These are phyloP conservation scores for Colaptes auratus DNA, from an alignment of 2,113 vertebrate species.

Conservation along the genomic window DNA sequence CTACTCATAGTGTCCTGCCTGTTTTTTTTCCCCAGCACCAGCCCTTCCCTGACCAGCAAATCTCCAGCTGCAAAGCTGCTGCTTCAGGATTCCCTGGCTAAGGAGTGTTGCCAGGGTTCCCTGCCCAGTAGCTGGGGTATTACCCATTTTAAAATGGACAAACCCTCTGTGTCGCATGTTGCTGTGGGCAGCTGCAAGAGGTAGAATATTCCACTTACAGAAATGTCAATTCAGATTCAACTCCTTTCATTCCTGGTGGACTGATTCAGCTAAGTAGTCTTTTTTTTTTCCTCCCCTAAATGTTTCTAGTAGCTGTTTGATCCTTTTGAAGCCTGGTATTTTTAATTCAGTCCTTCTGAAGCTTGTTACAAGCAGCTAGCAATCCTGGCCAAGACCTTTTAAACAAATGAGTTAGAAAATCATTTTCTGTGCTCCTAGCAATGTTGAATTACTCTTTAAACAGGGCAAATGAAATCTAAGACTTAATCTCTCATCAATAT, in stretches of 20 bases:
- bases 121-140: neutral
- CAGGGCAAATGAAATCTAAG: conserved; percentile 31
- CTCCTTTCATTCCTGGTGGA: neutral
- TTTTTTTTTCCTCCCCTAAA: neutral
- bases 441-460: conserved; percentile 38
- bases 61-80: neutral
- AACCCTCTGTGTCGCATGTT: neutral
- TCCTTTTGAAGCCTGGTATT: neutral
- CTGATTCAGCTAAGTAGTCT: neutral
- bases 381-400: neutral
- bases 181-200: neutral
- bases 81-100: neutral
- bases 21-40: neutral
- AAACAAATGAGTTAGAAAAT: conserved; percentile 48
- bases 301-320: neutral
- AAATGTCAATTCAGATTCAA: neutral
- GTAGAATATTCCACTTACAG: neutral
- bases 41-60: neutral
- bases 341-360: conserved; percentile 5
- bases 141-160: neutral
- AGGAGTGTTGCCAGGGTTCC: neutral
- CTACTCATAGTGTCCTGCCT: neutral
- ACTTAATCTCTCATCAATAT: conserved; percentile 22
- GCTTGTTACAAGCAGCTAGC: conserved; percentile 2
- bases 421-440: conserved; percentile 14